phyloP scores from a whole-genome alignment of 2,888 invertebrate genomes.

The Unio delphinus region DNA sequence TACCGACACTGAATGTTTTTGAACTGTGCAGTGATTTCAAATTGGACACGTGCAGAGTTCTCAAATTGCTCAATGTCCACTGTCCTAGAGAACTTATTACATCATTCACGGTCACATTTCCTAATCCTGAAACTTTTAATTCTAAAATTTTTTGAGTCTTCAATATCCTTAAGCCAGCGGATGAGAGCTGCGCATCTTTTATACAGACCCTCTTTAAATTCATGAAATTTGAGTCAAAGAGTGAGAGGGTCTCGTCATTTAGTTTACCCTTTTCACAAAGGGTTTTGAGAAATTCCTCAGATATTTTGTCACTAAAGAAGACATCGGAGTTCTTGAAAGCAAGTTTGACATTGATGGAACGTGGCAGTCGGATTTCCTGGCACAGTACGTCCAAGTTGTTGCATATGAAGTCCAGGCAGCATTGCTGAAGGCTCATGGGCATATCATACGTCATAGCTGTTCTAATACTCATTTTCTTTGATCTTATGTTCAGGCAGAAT shows the following conservation, averaged over 20 bases:
- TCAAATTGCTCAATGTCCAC: conserved; percentile 73
- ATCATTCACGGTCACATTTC: conserved; percentile 76
- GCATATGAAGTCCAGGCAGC: conserved; percentile 78
- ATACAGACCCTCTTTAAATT: conserved; percentile 76
- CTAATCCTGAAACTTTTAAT: conserved; percentile 76
- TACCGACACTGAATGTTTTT: conserved; percentile 42
- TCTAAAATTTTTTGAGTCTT: conserved; percentile 78
- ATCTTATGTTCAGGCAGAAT: too few relatives aligned
- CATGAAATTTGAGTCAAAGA: conserved; percentile 77
- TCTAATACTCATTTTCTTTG: not conserved
- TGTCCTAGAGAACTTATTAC: conserved; percentile 78
- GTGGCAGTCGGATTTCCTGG: conserved; percentile 25
- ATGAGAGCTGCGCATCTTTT: conserved; percentile 76
- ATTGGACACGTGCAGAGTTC: conserved; percentile 71
- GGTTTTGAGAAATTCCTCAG: conserved; percentile 70
- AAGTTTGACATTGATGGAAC: conserved; percentile 19
- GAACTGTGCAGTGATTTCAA: conserved; percentile 77
- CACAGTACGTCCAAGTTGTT: conserved; percentile 76
- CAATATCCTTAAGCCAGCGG: conserved; percentile 76
- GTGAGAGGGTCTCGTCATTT: conserved; percentile 76
- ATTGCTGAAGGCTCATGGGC: conserved; percentile 77
- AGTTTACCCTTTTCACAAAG: conserved; percentile 76
- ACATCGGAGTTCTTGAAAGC: conserved; percentile 54
- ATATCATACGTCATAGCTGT: conserved; percentile 76
- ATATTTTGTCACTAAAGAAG: conserved; percentile 55